A percentile compares a stretch with the other conserved stretches of the same genome.
Evolutionary conservation across 2,888 invertebrate species (phyloP).

Genomic region (Sepiola atlantica): DNA sequence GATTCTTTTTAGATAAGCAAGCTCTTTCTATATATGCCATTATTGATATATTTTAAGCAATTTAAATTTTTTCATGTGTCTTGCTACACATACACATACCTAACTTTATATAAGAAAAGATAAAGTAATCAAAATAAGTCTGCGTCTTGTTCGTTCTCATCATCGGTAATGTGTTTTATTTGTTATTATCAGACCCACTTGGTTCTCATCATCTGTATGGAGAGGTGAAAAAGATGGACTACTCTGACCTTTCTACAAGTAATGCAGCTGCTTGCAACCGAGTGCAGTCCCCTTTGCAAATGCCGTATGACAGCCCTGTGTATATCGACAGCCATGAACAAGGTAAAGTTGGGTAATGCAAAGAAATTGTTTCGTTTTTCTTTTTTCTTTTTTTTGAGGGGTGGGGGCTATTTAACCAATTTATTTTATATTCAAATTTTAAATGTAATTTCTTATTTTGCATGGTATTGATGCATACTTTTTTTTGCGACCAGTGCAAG

Average conservation of each 20-base stretch:
- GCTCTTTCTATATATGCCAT: no score
- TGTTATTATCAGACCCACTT: background rate
- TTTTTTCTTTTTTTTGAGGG: background rate
- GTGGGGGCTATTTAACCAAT: background rate
- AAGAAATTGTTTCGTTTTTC: background rate
- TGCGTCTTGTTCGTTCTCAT: no score
- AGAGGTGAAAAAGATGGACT: constrained; percentile 23
- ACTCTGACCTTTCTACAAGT: background rate
- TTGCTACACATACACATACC: no score
- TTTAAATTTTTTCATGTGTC: no score
- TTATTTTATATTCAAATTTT: background rate
- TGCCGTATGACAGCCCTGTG: constrained; percentile 36
- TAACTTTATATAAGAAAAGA: no score
- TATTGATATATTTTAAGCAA: no score
- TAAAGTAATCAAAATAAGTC: no score
- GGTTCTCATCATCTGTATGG: constrained; percentile 11
- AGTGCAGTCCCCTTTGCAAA: constrained; percentile 5
- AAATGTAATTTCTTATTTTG: background rate
- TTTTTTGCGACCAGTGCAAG: no score
- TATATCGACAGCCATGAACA: constrained; percentile 38
- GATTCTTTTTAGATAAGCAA: no score
- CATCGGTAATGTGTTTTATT: no score
- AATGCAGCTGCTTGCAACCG: constrained; percentile 14
- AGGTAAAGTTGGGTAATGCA: background rate
- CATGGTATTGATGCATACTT: no score